Percentiles rank a stretch among this genome's conserved stretches.
These are phyloP conservation scores for Gymnothorax javanicus DNA, from an alignment of 2,797 vertebrate species.

Conservation along the genomic window DNA sequence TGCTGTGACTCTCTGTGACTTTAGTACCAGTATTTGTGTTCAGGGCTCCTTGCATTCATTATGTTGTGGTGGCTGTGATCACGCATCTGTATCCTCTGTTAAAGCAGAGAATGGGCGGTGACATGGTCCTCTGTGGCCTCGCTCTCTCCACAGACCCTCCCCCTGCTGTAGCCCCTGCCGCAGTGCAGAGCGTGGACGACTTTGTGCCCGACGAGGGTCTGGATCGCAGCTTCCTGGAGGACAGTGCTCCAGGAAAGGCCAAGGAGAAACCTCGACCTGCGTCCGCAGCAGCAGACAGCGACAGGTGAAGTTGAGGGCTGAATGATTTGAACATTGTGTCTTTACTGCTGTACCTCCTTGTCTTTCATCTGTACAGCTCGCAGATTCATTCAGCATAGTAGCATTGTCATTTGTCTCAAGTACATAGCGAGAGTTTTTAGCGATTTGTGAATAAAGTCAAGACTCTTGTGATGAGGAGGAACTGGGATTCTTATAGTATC, in stretches of 20 bases:
- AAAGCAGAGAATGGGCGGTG: not conserved
- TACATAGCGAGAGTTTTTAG: not conserved
- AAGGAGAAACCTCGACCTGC: slow-evolving; percentile 46
- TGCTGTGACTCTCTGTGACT: not conserved
- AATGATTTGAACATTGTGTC: too few species aligned
- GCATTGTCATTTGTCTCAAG: not conserved
- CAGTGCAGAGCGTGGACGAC: slow-evolving; percentile 86
- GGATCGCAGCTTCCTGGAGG: slow-evolving; percentile 92
- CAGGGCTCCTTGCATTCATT: not conserved
- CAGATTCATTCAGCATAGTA: not conserved
- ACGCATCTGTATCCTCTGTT: not conserved
- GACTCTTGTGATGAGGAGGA: not conserved
- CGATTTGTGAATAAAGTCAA: not conserved
- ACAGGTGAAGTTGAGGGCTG: slow-evolving; percentile 74
- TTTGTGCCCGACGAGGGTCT: slow-evolving; percentile 90
- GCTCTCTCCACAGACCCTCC: slow-evolving; percentile 58
- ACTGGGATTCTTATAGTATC: not conserved
- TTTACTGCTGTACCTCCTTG: not conserved
- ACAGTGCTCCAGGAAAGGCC: slow-evolving; percentile 62
- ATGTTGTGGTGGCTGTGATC: not conserved
- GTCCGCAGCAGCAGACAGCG: slow-evolving; percentile 72
- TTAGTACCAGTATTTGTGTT: not conserved
- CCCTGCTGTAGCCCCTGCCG: slow-evolving; percentile 53
- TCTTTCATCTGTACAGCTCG: not conserved
- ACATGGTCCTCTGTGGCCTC: not conserved